These are phyloP conservation scores for Ernsta delagoae DNA, from an alignment of 2,888 invertebrate genomes.

Conservation along the genomic window DNA sequence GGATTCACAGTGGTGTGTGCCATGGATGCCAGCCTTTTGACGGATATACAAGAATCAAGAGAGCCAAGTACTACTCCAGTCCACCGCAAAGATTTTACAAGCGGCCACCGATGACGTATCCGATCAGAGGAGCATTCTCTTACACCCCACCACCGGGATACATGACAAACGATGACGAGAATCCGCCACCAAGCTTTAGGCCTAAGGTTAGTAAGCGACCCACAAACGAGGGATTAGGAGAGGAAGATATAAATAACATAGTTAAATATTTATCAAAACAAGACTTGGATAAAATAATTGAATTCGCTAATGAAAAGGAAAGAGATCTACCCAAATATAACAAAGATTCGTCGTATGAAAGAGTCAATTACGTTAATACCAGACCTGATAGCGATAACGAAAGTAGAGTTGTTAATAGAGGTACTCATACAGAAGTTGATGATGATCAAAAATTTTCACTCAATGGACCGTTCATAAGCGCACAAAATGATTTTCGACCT, in stretches of 20 bases:
- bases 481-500: constrained; percentile 17
- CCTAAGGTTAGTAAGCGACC: constrained; percentile 69
- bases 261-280: constrained; percentile 71
- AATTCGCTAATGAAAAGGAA: constrained; percentile 53
- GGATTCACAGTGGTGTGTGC: constrained; percentile 41
- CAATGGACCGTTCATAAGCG: constrained; percentile 9
- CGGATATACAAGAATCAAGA: constrained; percentile 58
- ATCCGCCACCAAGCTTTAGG: constrained; percentile 48
- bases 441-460: constrained; percentile 23
- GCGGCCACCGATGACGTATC: constrained; percentile 56
- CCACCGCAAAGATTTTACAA: constrained; percentile 63
- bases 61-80: constrained; percentile 65
- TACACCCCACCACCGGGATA: constrained; percentile 69
- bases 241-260: constrained; percentile 69
- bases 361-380: constrained; percentile 19
- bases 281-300: constrained; percentile 70
- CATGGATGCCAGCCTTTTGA: constrained; percentile 47
- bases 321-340: constrained; percentile 14
- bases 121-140: constrained; percentile 58
- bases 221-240: constrained; percentile 60
- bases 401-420: constrained; percentile 25
- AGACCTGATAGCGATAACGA: constrained; percentile 24
- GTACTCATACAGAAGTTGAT: constrained; percentile 12
- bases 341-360: constrained; percentile 25
- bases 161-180: constrained; percentile 50